Conservation (phyloP, 2,888 invertebrate genomes). For the Pristionchus arcanus region DNA sequence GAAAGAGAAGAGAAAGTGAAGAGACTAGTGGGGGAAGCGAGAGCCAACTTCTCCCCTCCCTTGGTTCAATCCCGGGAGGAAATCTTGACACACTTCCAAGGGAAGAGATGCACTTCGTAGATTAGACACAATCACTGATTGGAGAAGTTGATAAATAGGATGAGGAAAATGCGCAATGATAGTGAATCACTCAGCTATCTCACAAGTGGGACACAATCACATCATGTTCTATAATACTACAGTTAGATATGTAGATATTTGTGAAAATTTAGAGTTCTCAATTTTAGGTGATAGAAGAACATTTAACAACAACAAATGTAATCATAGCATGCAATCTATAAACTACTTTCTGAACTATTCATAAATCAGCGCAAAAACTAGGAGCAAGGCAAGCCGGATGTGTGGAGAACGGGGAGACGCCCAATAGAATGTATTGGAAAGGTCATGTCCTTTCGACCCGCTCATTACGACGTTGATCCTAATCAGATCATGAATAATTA, state of each 20-base stretch:
- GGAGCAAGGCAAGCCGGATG: too few relatives aligned
- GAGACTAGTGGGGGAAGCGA: constrained; percentile 6
- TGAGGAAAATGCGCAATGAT: neutral
- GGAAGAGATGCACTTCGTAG: constrained; percentile 42
- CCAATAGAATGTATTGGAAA: too few relatives aligned
- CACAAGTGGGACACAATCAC: neutral
- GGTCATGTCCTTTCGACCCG: neutral
- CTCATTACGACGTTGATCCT: neutral
- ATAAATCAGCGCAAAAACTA: too few relatives aligned
- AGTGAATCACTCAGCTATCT: neutral
- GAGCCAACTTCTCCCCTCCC: constrained; percentile 27
- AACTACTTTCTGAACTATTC: too few relatives aligned
- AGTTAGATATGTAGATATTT: too few relatives aligned
- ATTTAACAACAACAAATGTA: too few relatives aligned
- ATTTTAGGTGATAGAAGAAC: too few relatives aligned
- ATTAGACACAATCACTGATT: constrained; percentile 48
- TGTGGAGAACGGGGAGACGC: too few relatives aligned
- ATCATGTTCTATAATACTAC: neutral
- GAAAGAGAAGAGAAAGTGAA: neutral
- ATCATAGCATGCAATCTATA: too few relatives aligned
- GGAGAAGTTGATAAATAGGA: constrained; percentile 24
- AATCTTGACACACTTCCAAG: constrained; percentile 49
- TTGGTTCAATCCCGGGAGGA: neutral
- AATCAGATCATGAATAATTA: neutral
- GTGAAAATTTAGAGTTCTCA: too few relatives aligned